Evolutionary conservation across 2,888 invertebrate genomes (phyloP).

Genomic region (Tipula confusa): DNA sequence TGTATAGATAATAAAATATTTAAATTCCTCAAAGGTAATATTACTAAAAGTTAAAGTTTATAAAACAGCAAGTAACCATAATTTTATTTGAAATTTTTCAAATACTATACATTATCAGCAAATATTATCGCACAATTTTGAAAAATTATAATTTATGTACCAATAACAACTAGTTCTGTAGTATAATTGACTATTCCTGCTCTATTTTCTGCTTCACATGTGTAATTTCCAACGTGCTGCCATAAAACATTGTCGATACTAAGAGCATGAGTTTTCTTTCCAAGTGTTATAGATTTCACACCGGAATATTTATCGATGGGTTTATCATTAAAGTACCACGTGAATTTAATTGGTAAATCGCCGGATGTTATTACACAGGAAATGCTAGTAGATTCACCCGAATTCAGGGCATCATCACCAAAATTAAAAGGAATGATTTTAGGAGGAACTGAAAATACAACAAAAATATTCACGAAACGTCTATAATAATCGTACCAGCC

Average conservation of each 20-base stretch:
- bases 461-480: slow-evolving; percentile 43
- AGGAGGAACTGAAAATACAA: slow-evolving; percentile 58
- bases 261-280: slow-evolving; percentile 58
- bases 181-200: slow-evolving; percentile 61
- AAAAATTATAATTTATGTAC: slow-evolving; percentile 44
- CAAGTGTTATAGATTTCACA: slow-evolving; percentile 51
- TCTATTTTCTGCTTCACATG: slow-evolving; percentile 55
- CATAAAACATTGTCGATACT: slow-evolving; percentile 59
- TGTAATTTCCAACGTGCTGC: slow-evolving; percentile 69
- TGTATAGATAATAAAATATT: slow-evolving; percentile 60
- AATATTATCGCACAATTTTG: background rate
- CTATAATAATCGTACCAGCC: too few species aligned
- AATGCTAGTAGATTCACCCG: slow-evolving; percentile 60
- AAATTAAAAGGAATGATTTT: slow-evolving; percentile 67
- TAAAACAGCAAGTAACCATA: background rate
- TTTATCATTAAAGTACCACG: slow-evolving; percentile 62
- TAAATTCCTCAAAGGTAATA: slow-evolving; percentile 57
- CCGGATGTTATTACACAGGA: slow-evolving; percentile 59
- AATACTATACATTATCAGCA: background rate
- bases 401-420: slow-evolving; percentile 62
- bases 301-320: slow-evolving; percentile 50
- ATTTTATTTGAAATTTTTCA: background rate
- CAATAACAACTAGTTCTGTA: slow-evolving; percentile 63
- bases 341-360: slow-evolving; percentile 62
- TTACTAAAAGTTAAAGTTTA: too few species aligned